Percentiles rank a stretch among this genome's conserved stretches.
Evolutionary conservation across 2,888 invertebrate genomes (phyloP).

Genomic region (Heteromyza rotundicornis): DNA sequence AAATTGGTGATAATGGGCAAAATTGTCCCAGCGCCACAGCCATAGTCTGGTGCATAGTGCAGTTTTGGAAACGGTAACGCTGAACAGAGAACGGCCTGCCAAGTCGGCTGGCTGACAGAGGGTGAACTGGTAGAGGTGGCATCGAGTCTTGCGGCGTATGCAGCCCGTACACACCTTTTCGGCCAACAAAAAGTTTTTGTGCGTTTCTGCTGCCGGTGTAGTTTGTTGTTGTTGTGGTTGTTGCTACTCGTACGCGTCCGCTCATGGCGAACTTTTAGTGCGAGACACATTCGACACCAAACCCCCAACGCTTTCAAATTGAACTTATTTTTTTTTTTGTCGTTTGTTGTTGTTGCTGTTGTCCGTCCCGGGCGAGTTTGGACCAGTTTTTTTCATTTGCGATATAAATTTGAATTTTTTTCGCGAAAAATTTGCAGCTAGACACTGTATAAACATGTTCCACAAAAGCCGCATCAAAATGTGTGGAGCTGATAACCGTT

Average conservation of each 20-base stretch:
- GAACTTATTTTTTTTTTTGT: conserved; percentile 11
- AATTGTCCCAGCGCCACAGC: conserved; percentile 51
- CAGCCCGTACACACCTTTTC: conserved; percentile 45
- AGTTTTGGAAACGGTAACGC: not conserved
- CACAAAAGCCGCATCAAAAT: conserved; percentile 3
- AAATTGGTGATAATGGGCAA: conserved; percentile 53
- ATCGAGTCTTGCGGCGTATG: conserved; percentile 10
- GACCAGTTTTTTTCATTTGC: conserved; percentile 1
- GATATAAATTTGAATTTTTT: conserved; percentile 11
- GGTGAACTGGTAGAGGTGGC: not conserved
- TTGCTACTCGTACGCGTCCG: not conserved
- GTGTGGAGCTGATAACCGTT: not conserved
- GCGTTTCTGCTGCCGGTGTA: conserved; percentile 40
- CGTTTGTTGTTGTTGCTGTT: too few species aligned
- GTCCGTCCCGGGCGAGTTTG: conserved; percentile 1
- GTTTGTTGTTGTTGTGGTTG: conserved; percentile 22
- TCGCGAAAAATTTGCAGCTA: not conserved
- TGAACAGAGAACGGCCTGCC: too few species aligned
- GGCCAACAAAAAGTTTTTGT: conserved; percentile 48
- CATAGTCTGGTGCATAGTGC: too few species aligned
- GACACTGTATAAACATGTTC: not conserved
- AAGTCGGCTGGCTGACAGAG: not conserved
- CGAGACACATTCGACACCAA: too few species aligned
- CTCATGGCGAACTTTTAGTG: conserved; percentile 7
- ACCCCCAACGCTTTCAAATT: too few species aligned